phyloP scores from a whole-genome alignment of 2,797 vertebrate genomes.

The Anguilla obscura region DNA sequence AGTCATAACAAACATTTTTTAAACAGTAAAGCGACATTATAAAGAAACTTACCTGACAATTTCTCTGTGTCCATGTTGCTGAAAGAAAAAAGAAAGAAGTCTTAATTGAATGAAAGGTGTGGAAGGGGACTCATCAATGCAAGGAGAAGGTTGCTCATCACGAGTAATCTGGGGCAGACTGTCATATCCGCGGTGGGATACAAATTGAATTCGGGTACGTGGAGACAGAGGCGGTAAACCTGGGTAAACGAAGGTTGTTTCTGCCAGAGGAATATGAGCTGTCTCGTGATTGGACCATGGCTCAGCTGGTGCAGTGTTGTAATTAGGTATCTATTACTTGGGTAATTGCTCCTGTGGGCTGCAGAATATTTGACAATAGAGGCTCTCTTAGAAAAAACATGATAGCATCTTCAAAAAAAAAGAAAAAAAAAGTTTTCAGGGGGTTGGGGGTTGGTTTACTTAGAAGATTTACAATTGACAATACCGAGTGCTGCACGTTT shows the following conservation, averaged over 20 bases:
- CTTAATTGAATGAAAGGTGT: slow-evolving; percentile 26
- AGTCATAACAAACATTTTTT: too few relatives aligned
- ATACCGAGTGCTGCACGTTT: neutral
- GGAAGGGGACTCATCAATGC: slow-evolving; percentile 3
- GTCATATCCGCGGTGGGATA: neutral
- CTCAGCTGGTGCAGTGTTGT: neutral
- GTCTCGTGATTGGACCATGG: neutral
- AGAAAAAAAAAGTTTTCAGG: neutral
- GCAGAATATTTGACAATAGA: neutral
- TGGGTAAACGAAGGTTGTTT: neutral
- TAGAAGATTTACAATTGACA: neutral
- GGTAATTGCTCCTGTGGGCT: neutral
- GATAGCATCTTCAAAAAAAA: neutral
- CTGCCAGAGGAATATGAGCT: neutral
- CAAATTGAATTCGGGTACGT: neutral
- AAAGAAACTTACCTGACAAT: slow-evolving; percentile 64
- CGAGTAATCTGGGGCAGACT: neutral
- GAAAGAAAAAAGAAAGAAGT: slow-evolving; percentile 28
- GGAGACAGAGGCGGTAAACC: neutral
- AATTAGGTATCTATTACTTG: neutral
- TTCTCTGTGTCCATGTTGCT: slow-evolving; percentile 75
- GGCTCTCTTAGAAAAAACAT: neutral
- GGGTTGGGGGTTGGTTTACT: neutral
- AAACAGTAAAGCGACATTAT: neutral
- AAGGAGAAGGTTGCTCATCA: neutral